A percentile compares a stretch with the other conserved stretches of the same genome.
These are phyloP conservation scores for Pygocentrus nattereri DNA, from an alignment of 2,797 vertebrate genomes.

Conservation along the genomic window DNA sequence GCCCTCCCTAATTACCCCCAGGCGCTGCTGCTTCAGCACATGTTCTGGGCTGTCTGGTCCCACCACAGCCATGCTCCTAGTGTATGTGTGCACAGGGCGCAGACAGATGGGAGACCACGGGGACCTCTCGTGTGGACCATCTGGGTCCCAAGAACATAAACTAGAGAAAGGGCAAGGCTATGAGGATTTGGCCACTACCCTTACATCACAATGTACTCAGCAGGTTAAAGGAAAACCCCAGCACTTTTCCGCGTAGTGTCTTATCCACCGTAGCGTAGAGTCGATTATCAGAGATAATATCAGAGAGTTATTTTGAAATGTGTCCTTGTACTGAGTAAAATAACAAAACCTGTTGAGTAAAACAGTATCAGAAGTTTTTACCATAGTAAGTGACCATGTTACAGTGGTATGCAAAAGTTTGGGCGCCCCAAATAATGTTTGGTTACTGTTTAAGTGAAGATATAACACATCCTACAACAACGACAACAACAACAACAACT, in stretches of 20 bases:
- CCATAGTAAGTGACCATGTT: no score
- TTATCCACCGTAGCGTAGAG: neutral
- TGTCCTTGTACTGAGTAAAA: no score
- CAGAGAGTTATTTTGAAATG: no score
- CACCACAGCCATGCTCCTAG: constrained; percentile 60
- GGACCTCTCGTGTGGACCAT: constrained; percentile 64
- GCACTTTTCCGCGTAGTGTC: neutral
- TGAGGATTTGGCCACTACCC: neutral
- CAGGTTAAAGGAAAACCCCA: neutral
- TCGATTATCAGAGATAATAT: neutral
- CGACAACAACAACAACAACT: no score
- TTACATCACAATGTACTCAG: no score
- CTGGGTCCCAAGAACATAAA: constrained; percentile 56
- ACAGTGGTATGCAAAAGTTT: no score
- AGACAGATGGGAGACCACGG: constrained; percentile 75
- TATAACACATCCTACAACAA: no score
- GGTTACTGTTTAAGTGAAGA: no score
- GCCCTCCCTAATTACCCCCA: constrained; percentile 60
- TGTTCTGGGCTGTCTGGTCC: constrained; percentile 73
- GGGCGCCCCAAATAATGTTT: no score
- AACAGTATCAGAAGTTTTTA: no score
- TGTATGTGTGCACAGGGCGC: constrained; percentile 66
- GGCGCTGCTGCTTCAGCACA: constrained; percentile 76
- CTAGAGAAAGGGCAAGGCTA: constrained; percentile 12
- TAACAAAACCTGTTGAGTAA: no score